A percentile compares a stretch with the other conserved stretches of the same genome.
These are phyloP conservation scores for Cyprinodon tularosa DNA, from an alignment of 2,113 vertebrate species.

Conservation along the genomic window DNA sequence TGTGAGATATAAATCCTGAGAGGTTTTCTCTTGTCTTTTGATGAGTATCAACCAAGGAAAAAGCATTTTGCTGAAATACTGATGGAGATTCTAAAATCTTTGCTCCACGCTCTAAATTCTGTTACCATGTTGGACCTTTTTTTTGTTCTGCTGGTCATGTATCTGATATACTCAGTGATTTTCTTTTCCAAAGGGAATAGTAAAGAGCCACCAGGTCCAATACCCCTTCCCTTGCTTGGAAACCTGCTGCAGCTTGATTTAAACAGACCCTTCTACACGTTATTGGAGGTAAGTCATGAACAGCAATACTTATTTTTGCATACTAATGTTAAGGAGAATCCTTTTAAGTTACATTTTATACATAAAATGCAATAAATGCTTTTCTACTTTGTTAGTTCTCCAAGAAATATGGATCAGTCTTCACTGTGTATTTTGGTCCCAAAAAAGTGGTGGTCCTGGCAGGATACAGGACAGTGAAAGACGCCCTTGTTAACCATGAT, in stretches of 20 bases:
- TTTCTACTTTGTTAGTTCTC: neutral
- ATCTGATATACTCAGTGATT: neutral
- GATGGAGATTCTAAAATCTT: neutral
- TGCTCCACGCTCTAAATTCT: neutral
- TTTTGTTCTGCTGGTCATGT: neutral
- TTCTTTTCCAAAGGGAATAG: neutral
- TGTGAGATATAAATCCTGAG: too few relatives aligned
- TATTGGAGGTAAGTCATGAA: conserved; percentile 29
- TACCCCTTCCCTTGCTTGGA: conserved; percentile 39
- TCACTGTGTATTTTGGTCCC: conserved; percentile 36
- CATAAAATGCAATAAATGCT: neutral
- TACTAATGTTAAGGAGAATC: too few relatives aligned
- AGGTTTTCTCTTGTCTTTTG: too few relatives aligned
- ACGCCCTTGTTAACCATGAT: conserved; percentile 34
- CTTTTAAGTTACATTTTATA: too few relatives aligned
- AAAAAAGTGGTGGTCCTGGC: conserved; percentile 57
- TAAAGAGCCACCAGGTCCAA: conserved; percentile 56
- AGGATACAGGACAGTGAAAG: conserved; percentile 56
- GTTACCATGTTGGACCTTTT: neutral
- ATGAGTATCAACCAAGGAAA: too few relatives aligned
- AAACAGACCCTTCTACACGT: conserved; percentile 1
- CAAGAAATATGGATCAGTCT: conserved; percentile 20
- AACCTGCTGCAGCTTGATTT: conserved; percentile 58
- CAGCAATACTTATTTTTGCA: too few relatives aligned
- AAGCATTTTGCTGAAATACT: too few relatives aligned